Percentiles rank a stretch among this genome's conserved stretches.
Evolutionary conservation across 2,888 invertebrate genomes (phyloP).

Genomic region (Disparrhopalites patrizii): DNA sequence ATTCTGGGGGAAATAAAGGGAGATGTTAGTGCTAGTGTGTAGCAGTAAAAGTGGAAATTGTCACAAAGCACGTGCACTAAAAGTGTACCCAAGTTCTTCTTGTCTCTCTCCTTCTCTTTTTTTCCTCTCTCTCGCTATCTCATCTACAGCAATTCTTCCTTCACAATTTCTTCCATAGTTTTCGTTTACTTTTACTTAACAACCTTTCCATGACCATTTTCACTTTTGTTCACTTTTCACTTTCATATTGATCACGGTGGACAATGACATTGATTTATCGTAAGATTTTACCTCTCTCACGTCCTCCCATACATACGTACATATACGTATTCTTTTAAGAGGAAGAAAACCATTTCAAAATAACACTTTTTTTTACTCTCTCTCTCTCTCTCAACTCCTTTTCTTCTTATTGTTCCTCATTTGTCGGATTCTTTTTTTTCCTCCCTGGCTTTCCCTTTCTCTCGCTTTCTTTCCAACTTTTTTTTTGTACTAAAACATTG

Average conservation of each 20-base stretch:
- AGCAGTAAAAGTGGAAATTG: no score
- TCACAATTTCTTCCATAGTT: constrained; percentile 3
- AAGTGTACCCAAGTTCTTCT: no score
- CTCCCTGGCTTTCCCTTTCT: no score
- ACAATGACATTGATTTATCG: constrained; percentile 28
- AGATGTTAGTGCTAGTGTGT: no score
- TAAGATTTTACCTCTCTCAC: constrained; percentile 13
- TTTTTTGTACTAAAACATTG: not conserved
- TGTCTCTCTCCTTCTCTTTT: no score
- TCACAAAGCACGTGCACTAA: no score
- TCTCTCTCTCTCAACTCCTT: not conserved
- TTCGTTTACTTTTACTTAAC: constrained; percentile 25
- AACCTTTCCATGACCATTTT: constrained; percentile 26
- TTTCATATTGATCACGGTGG: constrained; percentile 23
- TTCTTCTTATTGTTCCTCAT: constrained; percentile 23
- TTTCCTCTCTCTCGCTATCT: not conserved
- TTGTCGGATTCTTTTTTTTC: constrained; percentile 24
- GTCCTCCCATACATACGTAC: constrained; percentile 5
- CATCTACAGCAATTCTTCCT: not conserved
- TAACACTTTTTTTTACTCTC: not conserved
- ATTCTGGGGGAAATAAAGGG: no score
- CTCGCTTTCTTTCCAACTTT: not conserved
- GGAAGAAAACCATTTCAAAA: not conserved
- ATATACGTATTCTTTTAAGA: constrained; percentile 11
- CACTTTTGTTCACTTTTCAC: constrained; percentile 31